A percentile compares a stretch with the other conserved stretches of the same genome.
Conservation (phyloP, 2,113 vertebrate genomes). For the Galbula dea region DNA sequence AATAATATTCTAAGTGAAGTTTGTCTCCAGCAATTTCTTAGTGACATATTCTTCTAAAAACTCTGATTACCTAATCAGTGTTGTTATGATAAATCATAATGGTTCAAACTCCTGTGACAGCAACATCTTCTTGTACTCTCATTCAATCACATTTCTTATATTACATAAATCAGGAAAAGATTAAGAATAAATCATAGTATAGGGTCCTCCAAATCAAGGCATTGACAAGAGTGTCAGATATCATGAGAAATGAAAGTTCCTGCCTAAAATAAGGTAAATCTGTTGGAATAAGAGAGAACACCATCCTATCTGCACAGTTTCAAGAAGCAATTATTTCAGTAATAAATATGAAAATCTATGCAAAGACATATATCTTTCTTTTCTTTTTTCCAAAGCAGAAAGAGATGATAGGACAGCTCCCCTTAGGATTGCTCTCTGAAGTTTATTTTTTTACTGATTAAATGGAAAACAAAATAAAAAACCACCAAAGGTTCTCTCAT, state of each 20-base stretch:
- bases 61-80: conserved; percentile 7
- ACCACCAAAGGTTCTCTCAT: not conserved
- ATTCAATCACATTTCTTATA: not conserved
- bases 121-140: not conserved
- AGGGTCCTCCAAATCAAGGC: not conserved
- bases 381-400: not conserved
- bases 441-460: not conserved
- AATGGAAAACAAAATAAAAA: not conserved
- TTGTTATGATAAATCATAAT: not conserved
- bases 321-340: not conserved
- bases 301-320: not conserved
- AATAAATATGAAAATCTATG: not conserved
- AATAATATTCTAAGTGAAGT: not conserved
- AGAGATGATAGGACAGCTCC: not conserved
- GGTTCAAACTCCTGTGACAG: not conserved
- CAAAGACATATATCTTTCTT: not conserved
- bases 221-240: not conserved
- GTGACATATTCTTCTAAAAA: not conserved
- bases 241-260: not conserved
- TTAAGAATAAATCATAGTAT: not conserved
- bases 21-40: not conserved
- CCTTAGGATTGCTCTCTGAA: not conserved
- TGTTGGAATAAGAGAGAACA: not conserved
- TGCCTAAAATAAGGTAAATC: not conserved
- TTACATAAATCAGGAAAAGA: not conserved